Base-by-base conservation (phyloP, 1,140 invertebrate genomes). In the Trichogramma pretiosum region DNA sequence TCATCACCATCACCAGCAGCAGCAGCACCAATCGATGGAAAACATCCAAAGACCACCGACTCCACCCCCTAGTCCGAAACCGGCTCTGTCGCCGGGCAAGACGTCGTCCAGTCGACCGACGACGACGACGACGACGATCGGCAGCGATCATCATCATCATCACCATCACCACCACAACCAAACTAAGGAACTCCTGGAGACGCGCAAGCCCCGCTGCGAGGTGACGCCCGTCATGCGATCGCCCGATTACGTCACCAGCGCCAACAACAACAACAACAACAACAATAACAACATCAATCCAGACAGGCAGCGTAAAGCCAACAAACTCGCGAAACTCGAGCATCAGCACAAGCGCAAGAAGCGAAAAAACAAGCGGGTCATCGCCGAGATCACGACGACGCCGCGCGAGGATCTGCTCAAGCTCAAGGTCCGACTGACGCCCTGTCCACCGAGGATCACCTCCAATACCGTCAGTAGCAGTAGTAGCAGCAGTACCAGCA, bases 341-440 rank as follows among this genome's bases (percentile, higher is more conserved):
- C 65, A 69, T 19, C 46, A 41, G 9, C 65, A 62, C 5, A 70
- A 68, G 44, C 53, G 60, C 1, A 65, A 54, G 33, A 66, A 61
- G 24, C 65, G 66, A 16, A 56, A 63, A 7, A 70, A 65, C 30
- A 70, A 70, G 19, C 58, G 66, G 0, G 62, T 70, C 2, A 70
- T 70, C 5, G 67, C 66, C 2, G 67, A 70, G 21, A 70, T 70
- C 14, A 69, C 67, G 0, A 68, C 66, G 0, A 67, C 57, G 4
- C 67, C 67, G 5, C 46, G 62, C 5, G 67, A 70, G 22, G 67
- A 68, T 44, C 39, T 70, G 21, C 24, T 70, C 1, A 70, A 70
- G 30, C 21, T 70, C 7, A 70, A 70, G 36, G 61, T 70, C 0
- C 52, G 67, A 2, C 39, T 70, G 23, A 70, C 67, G 0, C 65